Percentiles rank a stretch among this genome's conserved stretches.
Evolutionary conservation across 2,113 vertebrate species (phyloP).

Genomic region (Oenanthe melanoleuca): DNA sequence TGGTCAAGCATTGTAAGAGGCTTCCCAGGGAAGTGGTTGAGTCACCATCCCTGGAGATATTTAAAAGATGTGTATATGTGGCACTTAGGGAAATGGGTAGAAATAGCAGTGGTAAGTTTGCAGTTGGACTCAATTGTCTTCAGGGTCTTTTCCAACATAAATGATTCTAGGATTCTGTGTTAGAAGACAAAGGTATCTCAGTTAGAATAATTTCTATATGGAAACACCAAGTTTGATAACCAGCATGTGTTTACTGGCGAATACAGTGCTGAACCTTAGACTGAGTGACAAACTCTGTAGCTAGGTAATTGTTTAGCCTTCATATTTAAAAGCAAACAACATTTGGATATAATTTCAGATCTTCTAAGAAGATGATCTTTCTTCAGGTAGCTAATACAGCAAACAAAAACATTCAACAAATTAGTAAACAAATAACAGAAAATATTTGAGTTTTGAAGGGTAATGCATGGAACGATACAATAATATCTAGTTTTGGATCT

Average conservation of each 20-base stretch:
- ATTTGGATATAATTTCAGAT: neutral
- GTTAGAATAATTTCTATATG: neutral
- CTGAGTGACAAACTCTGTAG: neutral
- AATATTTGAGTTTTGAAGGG: neutral
- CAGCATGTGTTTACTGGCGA: neutral
- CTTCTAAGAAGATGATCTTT: neutral
- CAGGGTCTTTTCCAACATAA: neutral
- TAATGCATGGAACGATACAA: neutral
- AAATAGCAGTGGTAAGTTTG: neutral
- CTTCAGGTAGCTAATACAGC: neutral
- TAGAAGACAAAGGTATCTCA: neutral
- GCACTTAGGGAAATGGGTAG: neutral
- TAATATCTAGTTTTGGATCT: neutral
- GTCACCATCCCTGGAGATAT: neutral
- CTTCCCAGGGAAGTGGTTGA: neutral
- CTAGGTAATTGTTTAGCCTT: neutral
- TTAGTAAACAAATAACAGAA: neutral
- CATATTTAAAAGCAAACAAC: neutral
- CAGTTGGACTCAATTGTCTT: accelerated
- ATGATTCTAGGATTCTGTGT: neutral
- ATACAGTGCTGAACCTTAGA: neutral
- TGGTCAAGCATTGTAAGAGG: neutral
- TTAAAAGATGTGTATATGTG: neutral
- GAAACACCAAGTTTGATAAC: neutral
- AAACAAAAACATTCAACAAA: neutral